Base-by-base conservation (phyloP, 2,113 vertebrate genomes). In the Syrrhaptes paradoxus region DNA sequence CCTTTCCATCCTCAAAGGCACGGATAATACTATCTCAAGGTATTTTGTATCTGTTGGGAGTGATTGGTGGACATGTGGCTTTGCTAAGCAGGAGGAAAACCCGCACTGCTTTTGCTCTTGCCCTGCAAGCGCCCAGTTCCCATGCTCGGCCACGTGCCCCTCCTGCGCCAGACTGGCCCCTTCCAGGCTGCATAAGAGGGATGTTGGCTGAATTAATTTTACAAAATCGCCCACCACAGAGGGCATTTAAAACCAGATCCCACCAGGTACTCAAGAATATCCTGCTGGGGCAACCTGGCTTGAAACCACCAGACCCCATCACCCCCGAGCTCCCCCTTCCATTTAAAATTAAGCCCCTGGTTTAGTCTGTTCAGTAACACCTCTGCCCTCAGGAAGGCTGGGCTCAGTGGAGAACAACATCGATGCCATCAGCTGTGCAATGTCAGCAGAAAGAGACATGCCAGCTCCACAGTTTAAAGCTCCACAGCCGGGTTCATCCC, bases 401-500 rank as follows among this genome's bases (percentile, higher is more conserved):
- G 61, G 65, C 73, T 87, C 10, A 1, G 45, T 46, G 36, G 70
- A 85, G 31, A 48, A 73, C 80, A 77, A 12, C 61, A 78, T 4
- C 0, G 1, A 68, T 59, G 76, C 80, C 57, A 85, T 57, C 77
- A 65, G 63, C 55, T 63, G 31, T 0, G 22, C 83, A 75, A 18
- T 0, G 0, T 92, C 93, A 96, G 86, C 92, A 94, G 80, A 84
- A 91, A 75, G 45, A 65, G n/a, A 79, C 2, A 5, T 3, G 4
- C 63, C 86, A 94, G 57, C 85, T 90, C 81, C 72, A 65, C 2
- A 15, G 65, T 84, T 88, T 89, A 91, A 87, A 96, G 85, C n/a
- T n/a, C n/a, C n/a, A n/a, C n/a, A n/a, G n/a, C 49, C 1, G 6
- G 45, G 77, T 26, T 90, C 41, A 66, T 76, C 29, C 31, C 67